Conservation (phyloP, 2,888 invertebrate genomes). For the Mythimna albipuncta region DNA sequence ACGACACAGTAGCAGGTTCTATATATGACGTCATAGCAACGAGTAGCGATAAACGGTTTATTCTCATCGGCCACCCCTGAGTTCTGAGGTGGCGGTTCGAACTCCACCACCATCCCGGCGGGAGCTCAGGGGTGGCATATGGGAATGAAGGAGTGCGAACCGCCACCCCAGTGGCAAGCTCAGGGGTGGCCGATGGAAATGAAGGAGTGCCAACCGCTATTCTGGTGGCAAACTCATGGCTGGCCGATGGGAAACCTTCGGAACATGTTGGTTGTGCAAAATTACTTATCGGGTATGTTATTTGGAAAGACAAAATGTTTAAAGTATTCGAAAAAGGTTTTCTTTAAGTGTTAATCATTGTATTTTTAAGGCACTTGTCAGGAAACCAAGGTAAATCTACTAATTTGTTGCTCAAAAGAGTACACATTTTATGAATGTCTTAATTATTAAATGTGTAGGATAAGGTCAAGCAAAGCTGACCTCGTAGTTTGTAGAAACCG, state of each 20-base stretch:
- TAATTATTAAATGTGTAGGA: slow-evolving; percentile 29
- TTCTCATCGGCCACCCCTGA: too few relatives aligned
- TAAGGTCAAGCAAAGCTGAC: slow-evolving; percentile 28
- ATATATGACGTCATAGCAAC: slow-evolving; percentile 12
- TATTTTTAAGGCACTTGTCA: slow-evolving; percentile 15
- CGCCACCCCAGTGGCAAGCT: too few relatives aligned
- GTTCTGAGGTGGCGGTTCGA: too few relatives aligned
- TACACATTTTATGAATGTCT: slow-evolving; percentile 16
- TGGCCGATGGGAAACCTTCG: too few relatives aligned
- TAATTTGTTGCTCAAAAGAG: not conserved
- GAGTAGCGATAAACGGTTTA: not conserved
- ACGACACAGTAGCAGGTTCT: not conserved
- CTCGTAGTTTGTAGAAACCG: slow-evolving; percentile 29
- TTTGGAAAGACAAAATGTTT: slow-evolving; percentile 1
- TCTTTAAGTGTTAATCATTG: slow-evolving; percentile 4
- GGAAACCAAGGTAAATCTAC: slow-evolving; percentile 34
- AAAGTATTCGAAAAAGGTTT: not conserved
- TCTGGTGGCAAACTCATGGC: too few relatives aligned
- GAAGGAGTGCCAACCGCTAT: too few relatives aligned
- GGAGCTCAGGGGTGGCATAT: too few relatives aligned
- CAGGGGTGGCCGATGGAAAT: too few relatives aligned
- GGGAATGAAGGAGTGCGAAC: too few relatives aligned
- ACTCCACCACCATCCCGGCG: too few relatives aligned
- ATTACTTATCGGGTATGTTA: not conserved
- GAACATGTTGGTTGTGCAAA: not conserved